Percentiles rank a stretch among this genome's conserved stretches.
phyloP scores from a whole-genome alignment of 2,888 invertebrate species.

The Sphaeridia pumilis region DNA sequence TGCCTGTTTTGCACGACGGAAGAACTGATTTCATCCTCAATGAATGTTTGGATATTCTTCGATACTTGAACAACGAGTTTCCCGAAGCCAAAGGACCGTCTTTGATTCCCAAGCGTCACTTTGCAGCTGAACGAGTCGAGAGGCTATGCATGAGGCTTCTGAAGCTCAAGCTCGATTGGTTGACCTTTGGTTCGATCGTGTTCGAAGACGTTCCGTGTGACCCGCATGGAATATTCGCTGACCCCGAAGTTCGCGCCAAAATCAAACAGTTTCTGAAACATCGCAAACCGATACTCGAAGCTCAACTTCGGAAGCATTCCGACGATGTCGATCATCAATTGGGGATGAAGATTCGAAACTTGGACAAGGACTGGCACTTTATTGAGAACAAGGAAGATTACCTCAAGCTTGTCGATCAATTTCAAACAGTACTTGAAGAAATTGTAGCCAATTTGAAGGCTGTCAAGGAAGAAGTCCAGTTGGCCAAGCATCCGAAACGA shows the following conservation, averaged over 20 bases:
- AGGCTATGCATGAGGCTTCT: neutral
- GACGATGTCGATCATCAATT: neutral
- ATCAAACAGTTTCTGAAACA: conserved; percentile 1
- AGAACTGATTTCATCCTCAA: neutral
- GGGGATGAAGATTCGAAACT: neutral
- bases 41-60: conserved; percentile 2
- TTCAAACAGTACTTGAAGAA: conserved; percentile 7
- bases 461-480: neutral
- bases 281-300: conserved; percentile 2
- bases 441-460: neutral
- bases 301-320: neutral
- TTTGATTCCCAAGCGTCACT: neutral
- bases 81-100: neutral
- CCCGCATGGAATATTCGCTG: neutral
- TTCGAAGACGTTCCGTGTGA: conserved; percentile 1
- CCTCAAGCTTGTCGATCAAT: neutral
- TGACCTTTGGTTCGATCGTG: conserved; percentile 5
- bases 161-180: neutral
- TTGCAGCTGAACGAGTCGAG: neutral
- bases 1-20: conserved; percentile 61
- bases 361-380: conserved; percentile 8
- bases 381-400: conserved; percentile 4
- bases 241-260: neutral
- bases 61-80: neutral
- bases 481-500: neutral